Conservation (phyloP, 2,113 vertebrate species). For the Corythornis cristatus region DNA sequence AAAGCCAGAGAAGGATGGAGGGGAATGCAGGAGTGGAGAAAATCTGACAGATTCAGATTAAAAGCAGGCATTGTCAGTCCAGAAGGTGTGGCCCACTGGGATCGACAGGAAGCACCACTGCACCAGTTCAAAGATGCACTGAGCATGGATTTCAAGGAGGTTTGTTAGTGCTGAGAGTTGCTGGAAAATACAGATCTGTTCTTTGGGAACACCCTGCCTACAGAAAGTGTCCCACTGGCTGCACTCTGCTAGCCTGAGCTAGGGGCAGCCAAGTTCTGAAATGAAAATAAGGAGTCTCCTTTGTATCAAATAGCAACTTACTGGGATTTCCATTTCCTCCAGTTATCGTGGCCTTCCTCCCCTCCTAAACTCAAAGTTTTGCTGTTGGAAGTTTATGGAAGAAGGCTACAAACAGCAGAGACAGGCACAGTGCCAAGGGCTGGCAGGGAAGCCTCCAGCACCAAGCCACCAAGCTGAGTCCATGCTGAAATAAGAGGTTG, state of each 20-base stretch:
- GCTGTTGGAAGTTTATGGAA: neutral
- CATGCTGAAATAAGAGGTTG: neutral
- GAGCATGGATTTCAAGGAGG: neutral
- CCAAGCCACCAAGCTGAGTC: neutral
- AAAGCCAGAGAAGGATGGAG: neutral
- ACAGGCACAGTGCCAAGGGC: neutral
- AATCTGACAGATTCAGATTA: neutral
- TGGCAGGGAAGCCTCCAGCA: neutral
- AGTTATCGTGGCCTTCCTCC: neutral
- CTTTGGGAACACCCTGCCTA: neutral
- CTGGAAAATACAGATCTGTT: neutral
- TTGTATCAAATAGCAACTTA: neutral
- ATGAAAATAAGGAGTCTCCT: neutral
- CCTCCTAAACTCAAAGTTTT: neutral
- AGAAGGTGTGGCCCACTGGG: neutral
- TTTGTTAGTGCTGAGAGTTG: neutral
- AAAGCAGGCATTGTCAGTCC: neutral
- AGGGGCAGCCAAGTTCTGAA: fast-evolving
- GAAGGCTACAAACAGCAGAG: neutral
- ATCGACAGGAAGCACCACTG: neutral
- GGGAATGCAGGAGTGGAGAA: neutral
- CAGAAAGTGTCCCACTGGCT: neutral
- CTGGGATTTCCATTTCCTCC: neutral
- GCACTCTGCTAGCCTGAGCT: neutral
- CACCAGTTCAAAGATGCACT: neutral